These are phyloP conservation scores for Cryptocephalus primarius DNA, from an alignment of 2,888 invertebrate species.

Conservation along the genomic window DNA sequence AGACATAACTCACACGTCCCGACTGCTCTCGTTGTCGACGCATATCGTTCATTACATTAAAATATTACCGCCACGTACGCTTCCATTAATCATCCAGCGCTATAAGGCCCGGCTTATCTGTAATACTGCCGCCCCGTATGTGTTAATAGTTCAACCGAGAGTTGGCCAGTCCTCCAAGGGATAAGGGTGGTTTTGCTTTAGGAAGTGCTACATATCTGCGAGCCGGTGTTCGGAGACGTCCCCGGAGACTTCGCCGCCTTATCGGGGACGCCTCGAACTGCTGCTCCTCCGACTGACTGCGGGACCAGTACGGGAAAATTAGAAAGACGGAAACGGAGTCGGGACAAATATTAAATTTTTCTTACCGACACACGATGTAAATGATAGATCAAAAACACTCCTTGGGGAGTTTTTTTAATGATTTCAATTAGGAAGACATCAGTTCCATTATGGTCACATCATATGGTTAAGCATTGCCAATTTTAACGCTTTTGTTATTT, in stretches of 20 bases:
- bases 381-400: no score
- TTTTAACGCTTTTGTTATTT: no score
- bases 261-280: conserved; percentile 28
- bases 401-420: no score
- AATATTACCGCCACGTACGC: conserved; percentile 20
- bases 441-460: no score
- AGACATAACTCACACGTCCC: conserved; percentile 2
- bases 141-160: conserved; percentile 32
- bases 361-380: no score
- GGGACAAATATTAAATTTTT: no score
- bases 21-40: conserved; percentile 10
- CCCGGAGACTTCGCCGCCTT: conserved; percentile 32
- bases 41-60: conserved; percentile 25
- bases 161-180: conserved; percentile 23
- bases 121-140: conserved; percentile 27
- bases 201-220: conserved; percentile 37
- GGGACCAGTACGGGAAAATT: no score
- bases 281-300: neutral
- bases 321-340: no score
- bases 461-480: no score
- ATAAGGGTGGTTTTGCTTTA: conserved; percentile 29
- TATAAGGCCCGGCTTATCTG: conserved; percentile 20
- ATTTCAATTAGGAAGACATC: no score
- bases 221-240: conserved; percentile 29
- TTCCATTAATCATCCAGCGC: conserved; percentile 25